Conservation (phyloP, 2,113 vertebrate genomes). For the Dendropsophus ebraccatus region DNA sequence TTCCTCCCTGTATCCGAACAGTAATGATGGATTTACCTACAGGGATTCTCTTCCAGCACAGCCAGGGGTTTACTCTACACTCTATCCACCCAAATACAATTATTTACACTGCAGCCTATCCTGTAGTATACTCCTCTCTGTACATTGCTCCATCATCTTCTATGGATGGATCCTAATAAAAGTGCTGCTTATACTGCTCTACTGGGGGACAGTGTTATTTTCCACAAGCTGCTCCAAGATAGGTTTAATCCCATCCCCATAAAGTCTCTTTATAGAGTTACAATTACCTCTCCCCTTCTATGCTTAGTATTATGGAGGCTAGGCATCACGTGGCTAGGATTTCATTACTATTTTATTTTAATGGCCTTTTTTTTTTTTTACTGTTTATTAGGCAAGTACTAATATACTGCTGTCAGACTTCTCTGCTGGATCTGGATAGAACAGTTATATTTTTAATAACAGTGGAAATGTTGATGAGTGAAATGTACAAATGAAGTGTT, state of each 20-base stretch:
- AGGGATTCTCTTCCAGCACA: conserved; percentile 78
- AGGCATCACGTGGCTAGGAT: conserved; percentile 19
- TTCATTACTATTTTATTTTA: conserved; percentile 40
- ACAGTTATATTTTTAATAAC: not conserved
- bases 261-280: conserved; percentile 54
- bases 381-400: conserved; percentile 51
- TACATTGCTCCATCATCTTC: conserved; percentile 54
- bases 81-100: conserved; percentile 76
- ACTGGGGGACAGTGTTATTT: conserved; percentile 58
- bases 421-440: not conserved
- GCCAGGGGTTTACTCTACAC: conserved; percentile 76
- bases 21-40: conserved; percentile 84
- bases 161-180: conserved; percentile 47
- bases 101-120: conserved; percentile 65
- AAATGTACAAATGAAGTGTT: not conserved
- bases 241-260: conserved; percentile 53
- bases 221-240: conserved; percentile 58
- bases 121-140: not conserved
- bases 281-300: conserved; percentile 45
- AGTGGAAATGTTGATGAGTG: not conserved
- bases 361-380: conserved; percentile 4
- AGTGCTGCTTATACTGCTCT: conserved; percentile 55
- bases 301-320: conserved; percentile 32
- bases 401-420: conserved; percentile 35
- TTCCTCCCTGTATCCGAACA: conserved; percentile 78